Evolutionary conservation across 2,797 vertebrate species (phyloP).

Genomic region (Lutjanus campechanus): DNA sequence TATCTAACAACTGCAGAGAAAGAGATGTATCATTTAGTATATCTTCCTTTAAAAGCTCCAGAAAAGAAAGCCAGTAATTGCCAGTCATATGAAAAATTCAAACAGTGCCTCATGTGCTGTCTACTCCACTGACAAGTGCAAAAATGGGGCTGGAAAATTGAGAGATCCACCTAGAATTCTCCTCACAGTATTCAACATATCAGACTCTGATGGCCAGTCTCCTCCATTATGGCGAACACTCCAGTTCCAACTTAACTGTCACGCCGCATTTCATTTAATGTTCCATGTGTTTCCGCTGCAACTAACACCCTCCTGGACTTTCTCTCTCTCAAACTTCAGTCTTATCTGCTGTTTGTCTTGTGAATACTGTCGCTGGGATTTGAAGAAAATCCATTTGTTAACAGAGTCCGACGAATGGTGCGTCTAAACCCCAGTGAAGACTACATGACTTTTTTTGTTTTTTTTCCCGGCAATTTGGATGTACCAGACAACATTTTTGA

Average conservation of each 20-base stretch:
- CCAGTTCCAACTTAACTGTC: conserved; percentile 12
- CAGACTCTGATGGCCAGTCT: conserved; percentile 11
- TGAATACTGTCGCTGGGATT: conserved; percentile 15
- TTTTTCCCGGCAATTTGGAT: no score
- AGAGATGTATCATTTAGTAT: conserved; percentile 45
- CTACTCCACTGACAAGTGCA: conserved; percentile 27
- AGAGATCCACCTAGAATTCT: conserved; percentile 16
- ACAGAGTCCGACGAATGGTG: not conserved
- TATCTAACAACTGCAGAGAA: conserved; percentile 22
- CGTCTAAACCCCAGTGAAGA: not conserved
- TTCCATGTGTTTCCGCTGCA: conserved; percentile 14
- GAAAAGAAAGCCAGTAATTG: conserved; percentile 40
- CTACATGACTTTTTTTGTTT: not conserved
- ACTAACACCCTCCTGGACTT: not conserved
- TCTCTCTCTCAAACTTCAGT: conserved; percentile 11
- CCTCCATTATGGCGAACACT: conserved; percentile 26
- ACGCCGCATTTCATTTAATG: conserved; percentile 28
- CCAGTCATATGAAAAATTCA: conserved; percentile 54
- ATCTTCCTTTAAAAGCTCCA: conserved; percentile 37
- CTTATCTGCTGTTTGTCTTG: not conserved
- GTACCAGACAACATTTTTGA: not conserved
- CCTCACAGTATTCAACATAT: conserved; percentile 19
- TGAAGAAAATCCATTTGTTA: conserved; percentile 25
- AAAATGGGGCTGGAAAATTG: conserved; percentile 38
- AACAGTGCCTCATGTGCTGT: conserved; percentile 10